Conservation (phyloP, 2,797 vertebrate species). For the Gorsachius magnificus region DNA sequence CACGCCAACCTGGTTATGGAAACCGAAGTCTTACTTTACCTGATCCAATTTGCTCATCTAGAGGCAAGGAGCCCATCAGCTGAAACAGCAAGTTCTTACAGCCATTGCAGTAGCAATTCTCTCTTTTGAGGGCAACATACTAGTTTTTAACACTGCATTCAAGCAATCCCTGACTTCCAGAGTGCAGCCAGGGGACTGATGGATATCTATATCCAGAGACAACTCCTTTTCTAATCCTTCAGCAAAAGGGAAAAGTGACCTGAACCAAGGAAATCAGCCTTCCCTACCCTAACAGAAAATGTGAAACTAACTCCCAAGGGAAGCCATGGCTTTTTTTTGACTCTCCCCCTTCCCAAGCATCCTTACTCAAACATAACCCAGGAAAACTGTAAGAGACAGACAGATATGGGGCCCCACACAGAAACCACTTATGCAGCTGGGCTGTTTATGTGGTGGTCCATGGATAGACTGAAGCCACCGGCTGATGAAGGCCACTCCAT, state of each 20-base stretch:
- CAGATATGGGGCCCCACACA: background rate
- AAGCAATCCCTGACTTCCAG: background rate
- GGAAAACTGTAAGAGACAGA: background rate
- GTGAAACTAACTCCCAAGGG: background rate
- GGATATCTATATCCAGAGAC: background rate
- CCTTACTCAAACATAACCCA: background rate
- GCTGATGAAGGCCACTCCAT: background rate
- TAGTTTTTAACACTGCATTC: background rate
- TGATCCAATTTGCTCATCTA: background rate
- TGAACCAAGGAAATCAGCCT: background rate
- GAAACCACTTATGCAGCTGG: background rate
- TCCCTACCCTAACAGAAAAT: background rate
- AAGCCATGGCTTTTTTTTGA: background rate
- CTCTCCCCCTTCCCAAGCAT: accelerated
- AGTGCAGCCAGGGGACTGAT: background rate
- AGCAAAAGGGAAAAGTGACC: background rate
- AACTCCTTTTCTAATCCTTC: background rate
- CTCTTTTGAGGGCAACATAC: background rate
- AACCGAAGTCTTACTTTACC: background rate
- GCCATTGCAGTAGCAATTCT: background rate
- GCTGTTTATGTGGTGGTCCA: background rate
- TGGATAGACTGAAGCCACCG: background rate
- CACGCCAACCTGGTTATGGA: background rate
- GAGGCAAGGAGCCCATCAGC: background rate
- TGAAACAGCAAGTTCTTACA: background rate